Conservation (phyloP, 2,888 invertebrate species). For the Drosophila tanythrix region DNA sequence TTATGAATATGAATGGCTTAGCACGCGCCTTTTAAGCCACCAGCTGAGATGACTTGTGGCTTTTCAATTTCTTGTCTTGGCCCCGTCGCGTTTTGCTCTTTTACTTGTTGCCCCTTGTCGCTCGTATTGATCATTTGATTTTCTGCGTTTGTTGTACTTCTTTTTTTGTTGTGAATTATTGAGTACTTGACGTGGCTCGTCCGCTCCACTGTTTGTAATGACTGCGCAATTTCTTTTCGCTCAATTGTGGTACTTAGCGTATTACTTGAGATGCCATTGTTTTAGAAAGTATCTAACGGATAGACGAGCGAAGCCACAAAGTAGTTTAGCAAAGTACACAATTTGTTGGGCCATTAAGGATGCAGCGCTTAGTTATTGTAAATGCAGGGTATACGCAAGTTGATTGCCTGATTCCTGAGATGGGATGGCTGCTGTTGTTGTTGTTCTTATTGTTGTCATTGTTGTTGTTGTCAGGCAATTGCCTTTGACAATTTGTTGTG, state of each 20-base stretch:
- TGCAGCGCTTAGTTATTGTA: neutral
- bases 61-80: constrained; percentile 73
- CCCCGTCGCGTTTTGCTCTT: constrained; percentile 48
- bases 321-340: constrained; percentile 11
- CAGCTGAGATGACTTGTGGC: constrained; percentile 81
- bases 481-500: constrained; percentile 68
- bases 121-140: constrained; percentile 75
- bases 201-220: constrained; percentile 59
- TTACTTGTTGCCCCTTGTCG: constrained; percentile 62
- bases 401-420: constrained; percentile 2
- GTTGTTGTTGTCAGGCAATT: constrained; percentile 51
- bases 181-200: constrained; percentile 68
- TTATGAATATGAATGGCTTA: constrained; percentile 81
- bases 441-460: constrained; percentile 23
- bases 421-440: constrained; percentile 8
- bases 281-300: constrained; percentile 68
- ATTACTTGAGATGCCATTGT: constrained; percentile 71
- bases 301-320: constrained; percentile 13
- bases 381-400: constrained; percentile 53
- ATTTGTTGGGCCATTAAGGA: constrained; percentile 13
- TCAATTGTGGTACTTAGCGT: constrained; percentile 68
- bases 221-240: constrained; percentile 67
- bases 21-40: constrained; percentile 81
- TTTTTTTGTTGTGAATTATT: constrained; percentile 66
- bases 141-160: constrained; percentile 47